Percentiles rank a stretch among this genome's conserved stretches.
These are phyloP conservation scores for Megalops atlanticus DNA, from an alignment of 2,113 vertebrate genomes.

Conservation along the genomic window DNA sequence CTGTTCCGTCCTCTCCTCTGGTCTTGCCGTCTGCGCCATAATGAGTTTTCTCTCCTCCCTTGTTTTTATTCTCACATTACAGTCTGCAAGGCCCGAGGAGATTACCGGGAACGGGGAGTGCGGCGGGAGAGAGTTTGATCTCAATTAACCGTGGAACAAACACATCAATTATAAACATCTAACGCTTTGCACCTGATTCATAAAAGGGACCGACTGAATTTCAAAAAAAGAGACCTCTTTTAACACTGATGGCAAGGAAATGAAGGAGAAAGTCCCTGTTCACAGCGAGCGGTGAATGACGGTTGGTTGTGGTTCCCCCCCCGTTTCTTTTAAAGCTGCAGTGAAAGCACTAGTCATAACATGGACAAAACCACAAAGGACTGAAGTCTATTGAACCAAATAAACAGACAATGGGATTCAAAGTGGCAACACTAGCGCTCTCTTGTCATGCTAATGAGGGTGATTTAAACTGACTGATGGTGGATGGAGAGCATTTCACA, in stretches of 20 bases:
- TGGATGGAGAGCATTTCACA: background rate
- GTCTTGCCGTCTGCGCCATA: background rate
- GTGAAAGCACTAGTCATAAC: background rate
- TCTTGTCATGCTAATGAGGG: background rate
- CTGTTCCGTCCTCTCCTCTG: too few species aligned
- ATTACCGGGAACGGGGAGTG: background rate
- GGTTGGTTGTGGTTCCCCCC: background rate
- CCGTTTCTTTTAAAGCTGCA: background rate
- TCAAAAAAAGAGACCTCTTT: background rate
- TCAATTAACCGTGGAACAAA: conserved; percentile 1
- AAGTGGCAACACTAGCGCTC: background rate
- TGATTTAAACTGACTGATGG: background rate
- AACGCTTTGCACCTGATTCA: background rate
- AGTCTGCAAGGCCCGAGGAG: background rate
- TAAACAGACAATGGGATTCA: conserved; percentile 1
- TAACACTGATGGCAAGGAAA: background rate
- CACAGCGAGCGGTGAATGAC: background rate
- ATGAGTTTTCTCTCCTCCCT: background rate
- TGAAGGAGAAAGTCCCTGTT: background rate
- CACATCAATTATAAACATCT: conserved; percentile 9
- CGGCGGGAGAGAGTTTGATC: background rate
- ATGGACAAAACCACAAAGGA: background rate
- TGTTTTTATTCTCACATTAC: background rate
- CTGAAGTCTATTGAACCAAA: background rate
- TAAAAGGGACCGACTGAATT: background rate